These are phyloP conservation scores for Neotoma lepida DNA, from an alignment of 2,113 vertebrate species.

Conservation along the genomic window DNA sequence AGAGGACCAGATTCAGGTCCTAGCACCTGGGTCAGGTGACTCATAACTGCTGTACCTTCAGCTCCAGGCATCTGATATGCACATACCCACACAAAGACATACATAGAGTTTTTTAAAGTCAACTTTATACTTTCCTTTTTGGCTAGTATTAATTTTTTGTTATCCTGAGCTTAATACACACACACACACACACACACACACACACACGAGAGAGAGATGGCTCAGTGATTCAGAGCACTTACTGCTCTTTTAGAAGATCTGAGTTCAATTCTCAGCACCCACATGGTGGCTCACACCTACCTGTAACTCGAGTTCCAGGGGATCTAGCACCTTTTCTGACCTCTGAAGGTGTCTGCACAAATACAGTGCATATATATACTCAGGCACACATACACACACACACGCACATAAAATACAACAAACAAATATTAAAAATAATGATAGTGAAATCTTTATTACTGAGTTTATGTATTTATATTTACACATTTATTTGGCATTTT, in stretches of 20 bases:
- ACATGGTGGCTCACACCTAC: neutral
- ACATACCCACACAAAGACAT: neutral
- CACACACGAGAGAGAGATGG: neutral
- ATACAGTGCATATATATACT: neutral
- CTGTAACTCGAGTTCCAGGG: neutral
- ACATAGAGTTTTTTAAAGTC: neutral
- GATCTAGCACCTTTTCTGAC: neutral
- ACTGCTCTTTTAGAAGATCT: neutral
- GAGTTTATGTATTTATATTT: neutral
- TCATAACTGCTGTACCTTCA: neutral
- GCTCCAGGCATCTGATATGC: neutral
- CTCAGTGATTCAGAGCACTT: neutral
- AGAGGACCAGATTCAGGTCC: neutral
- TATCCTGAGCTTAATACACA: neutral
- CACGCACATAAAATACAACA: neutral
- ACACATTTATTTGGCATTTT: neutral
- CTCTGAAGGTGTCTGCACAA: neutral
- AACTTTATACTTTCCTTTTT: slow-evolving; percentile 20
- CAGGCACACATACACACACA: neutral
- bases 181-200: neutral
- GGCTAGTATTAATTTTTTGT: neutral
- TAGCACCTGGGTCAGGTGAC: neutral
- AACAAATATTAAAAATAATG: neutral
- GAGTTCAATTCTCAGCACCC: neutral
- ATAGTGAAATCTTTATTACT: neutral